A percentile compares a stretch with the other conserved stretches of the same genome.
phyloP scores from a whole-genome alignment of 2,797 vertebrate genomes.

The Chrysocyon brachyurus region DNA sequence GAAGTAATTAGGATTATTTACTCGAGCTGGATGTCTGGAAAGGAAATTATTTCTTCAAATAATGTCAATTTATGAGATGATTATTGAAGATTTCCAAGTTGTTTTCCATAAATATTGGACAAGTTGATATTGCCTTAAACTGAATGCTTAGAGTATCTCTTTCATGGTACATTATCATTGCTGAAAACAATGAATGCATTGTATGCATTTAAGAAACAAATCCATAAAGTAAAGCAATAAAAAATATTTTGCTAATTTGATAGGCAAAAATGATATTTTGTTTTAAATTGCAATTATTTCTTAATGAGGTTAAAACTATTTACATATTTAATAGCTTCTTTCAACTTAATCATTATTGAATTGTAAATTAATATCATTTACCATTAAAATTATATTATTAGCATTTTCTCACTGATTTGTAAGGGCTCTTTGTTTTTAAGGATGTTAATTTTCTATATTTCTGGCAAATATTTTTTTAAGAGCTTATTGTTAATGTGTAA shows the following conservation, averaged over 20 bases:
- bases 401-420: slow-evolving; percentile 7
- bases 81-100: slow-evolving; percentile 21
- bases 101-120: neutral
- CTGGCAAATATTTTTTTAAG: slow-evolving; percentile 37
- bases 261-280: slow-evolving; percentile 24
- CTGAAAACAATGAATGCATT: slow-evolving; percentile 7
- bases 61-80: slow-evolving; percentile 5
- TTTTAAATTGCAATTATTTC: slow-evolving; percentile 56
- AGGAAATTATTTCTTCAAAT: slow-evolving; percentile 15
- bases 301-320: slow-evolving; percentile 32
- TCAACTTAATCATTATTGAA: slow-evolving; percentile 17
- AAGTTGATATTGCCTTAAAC: neutral
- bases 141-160: neutral
- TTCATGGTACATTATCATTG: neutral
- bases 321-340: slow-evolving; percentile 39
- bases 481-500: slow-evolving; percentile 6
- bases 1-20: slow-evolving; percentile 33
- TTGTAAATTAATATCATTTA: slow-evolving; percentile 1
- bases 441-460: slow-evolving; percentile 9
- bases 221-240: neutral
- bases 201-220: neutral
- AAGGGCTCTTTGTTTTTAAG: neutral
- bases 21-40: neutral
- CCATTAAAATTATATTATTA: neutral
- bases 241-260: neutral